These are phyloP conservation scores for Patella caerulea DNA, from an alignment of 2,888 invertebrate species.

Conservation along the genomic window DNA sequence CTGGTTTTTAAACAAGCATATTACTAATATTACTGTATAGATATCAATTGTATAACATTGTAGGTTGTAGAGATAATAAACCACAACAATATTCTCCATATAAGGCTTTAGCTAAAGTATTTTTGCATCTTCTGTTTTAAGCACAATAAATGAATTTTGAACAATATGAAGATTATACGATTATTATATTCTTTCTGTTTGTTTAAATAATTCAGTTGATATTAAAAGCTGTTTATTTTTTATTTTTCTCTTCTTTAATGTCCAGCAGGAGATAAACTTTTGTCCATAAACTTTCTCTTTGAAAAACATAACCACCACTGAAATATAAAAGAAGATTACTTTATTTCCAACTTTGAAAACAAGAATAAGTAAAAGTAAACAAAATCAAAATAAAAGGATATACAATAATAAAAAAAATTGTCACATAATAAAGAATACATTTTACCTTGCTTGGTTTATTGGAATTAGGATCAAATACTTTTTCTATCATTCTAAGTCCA, in stretches of 20 bases:
- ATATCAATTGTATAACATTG: too few species aligned
- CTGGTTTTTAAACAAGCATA: too few species aligned
- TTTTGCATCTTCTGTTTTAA: too few species aligned
- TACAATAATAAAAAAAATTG: background rate
- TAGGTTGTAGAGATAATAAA: too few species aligned
- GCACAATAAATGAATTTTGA: too few species aligned
- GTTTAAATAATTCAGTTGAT: too few species aligned
- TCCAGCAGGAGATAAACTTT: slow-evolving; percentile 91
- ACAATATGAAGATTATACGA: too few species aligned
- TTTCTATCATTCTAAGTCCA: slow-evolving; percentile 90
- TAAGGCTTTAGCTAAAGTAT: too few species aligned
- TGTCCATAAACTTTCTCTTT: slow-evolving; percentile 99
- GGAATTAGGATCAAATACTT: slow-evolving; percentile 89
- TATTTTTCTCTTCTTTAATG: slow-evolving; percentile 41
- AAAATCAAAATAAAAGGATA: slow-evolving; percentile 12
- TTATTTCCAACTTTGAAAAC: background rate
- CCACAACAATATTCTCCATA: too few species aligned
- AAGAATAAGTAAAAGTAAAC: background rate
- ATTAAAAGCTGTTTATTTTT: too few species aligned
- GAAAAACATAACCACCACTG: slow-evolving; percentile 99
- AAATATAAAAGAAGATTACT: slow-evolving; percentile 37
- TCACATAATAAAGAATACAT: background rate
- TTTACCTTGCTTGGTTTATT: slow-evolving; percentile 91
- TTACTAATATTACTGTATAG: too few species aligned
- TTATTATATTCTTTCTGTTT: too few species aligned